A percentile compares a stretch with the other conserved stretches of the same genome.
Conservation (phyloP, 1,140 invertebrate genomes). For the Bombyx mori region ASM3026992v2 NC_085121.1:9025001-9025500, state of each 20-base stretch:
- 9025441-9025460: conserved; percentile 69
- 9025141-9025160: too few species aligned
- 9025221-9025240: conserved; percentile 19
- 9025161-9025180: too few species aligned
- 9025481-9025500: too few species aligned
- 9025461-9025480: not conserved
- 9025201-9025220: not conserved
- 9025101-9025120: too few species aligned
- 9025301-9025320: conserved; percentile 23
- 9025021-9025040: too few species aligned
- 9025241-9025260: conserved; percentile 43
- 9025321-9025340: conserved; percentile 49
- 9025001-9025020: too few species aligned
- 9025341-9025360: conserved; percentile 72
- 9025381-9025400: conserved; percentile 78
- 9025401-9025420: conserved; percentile 75
- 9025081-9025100: too few species aligned
- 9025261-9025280: conserved; percentile 50
- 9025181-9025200: too few species aligned
- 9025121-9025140: too few species aligned
- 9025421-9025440: conserved; percentile 86
- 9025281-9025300: conserved; percentile 53
- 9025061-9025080: too few species aligned
- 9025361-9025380: conserved; percentile 73
- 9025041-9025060: too few species aligned